Conservation (phyloP, 2,113 vertebrate genomes). For the Pollimyrus isidori region DNA sequence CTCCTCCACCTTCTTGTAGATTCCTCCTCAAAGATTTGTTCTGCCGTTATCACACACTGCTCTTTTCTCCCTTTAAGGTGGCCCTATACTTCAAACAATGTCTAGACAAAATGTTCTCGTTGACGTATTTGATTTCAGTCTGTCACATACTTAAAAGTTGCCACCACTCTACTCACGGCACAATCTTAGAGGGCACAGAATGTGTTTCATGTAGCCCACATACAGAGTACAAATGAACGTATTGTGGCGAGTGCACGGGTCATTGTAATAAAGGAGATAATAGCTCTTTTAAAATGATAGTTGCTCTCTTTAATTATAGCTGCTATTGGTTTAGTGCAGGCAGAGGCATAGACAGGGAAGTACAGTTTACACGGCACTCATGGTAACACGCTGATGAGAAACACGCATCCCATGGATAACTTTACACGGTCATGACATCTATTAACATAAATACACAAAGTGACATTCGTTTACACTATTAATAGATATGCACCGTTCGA, state of each 20-base stretch:
- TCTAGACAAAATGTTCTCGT: neutral
- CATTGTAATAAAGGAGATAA: neutral
- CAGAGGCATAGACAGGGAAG: neutral
- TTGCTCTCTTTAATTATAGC: neutral
- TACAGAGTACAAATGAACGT: neutral
- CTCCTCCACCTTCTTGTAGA: neutral
- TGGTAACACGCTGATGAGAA: neutral
- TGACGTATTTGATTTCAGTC: neutral
- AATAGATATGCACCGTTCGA: neutral
- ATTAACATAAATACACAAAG: neutral
- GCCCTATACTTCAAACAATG: neutral
- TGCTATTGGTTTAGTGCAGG: neutral
- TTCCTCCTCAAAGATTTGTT: neutral
- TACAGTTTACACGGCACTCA: neutral
- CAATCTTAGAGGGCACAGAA: neutral
- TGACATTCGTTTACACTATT: neutral
- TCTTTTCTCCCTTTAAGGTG: neutral
- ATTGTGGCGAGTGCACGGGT: neutral
- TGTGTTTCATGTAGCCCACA: neutral
- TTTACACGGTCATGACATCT: neutral
- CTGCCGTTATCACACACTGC: neutral
- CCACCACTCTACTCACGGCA: neutral
- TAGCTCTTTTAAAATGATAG: neutral
- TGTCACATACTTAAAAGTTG: neutral
- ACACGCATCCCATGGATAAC: neutral